Conservation (phyloP, 2,797 vertebrate genomes). For the Falco columbarius region DNA sequence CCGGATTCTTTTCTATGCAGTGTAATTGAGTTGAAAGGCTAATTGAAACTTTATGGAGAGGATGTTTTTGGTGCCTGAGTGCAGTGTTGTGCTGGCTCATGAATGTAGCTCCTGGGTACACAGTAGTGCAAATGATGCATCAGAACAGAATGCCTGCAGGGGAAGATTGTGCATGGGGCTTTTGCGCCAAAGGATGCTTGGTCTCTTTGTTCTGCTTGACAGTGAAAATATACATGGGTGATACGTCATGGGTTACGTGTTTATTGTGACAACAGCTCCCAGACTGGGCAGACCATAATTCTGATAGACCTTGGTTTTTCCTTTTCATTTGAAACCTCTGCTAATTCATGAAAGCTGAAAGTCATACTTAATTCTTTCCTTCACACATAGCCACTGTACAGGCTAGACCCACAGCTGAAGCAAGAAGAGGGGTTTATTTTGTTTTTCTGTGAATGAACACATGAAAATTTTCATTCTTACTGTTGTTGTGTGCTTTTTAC, state of each 20-base stretch:
- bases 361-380: conserved; percentile 58
- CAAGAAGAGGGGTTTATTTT: neutral
- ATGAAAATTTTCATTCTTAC: neutral
- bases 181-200: neutral
- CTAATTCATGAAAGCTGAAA: conserved; percentile 63
- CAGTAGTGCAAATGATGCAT: neutral
- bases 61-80: neutral
- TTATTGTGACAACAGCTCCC: conserved; percentile 28
- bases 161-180: neutral
- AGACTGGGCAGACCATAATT: neutral
- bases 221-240: neutral
- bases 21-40: conserved; percentile 38
- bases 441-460: neutral
- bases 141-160: neutral
- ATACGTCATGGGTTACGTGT: neutral
- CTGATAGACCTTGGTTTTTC: conserved; percentile 19
- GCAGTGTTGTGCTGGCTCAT: neutral
- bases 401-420: neutral
- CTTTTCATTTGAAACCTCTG: conserved; percentile 41
- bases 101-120: neutral
- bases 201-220: neutral
- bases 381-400: conserved; percentile 48
- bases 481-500: neutral
- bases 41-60: conserved; percentile 64
- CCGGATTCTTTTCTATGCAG: neutral